Evolutionary conservation across 2,113 vertebrate genomes (phyloP), one percentile per base, ranked within the genome.

Genomic region (Polypterus senegalus): DNA sequence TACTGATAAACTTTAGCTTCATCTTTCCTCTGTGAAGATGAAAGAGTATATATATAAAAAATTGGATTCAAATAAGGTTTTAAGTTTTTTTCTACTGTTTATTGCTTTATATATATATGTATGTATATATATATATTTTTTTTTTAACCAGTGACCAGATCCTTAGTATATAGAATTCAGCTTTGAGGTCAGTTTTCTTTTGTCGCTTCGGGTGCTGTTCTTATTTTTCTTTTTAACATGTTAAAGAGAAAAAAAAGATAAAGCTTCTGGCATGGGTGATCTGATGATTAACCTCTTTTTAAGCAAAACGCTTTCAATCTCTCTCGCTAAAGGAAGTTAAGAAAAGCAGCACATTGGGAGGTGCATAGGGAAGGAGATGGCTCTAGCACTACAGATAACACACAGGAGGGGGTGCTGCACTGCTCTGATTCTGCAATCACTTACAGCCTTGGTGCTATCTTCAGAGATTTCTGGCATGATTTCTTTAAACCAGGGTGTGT

Each of bases 401-500:
- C 92, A 66, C 92, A 95, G 78, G 94, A 96, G 74, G 95, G 92
- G 83, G 75, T 83, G 69, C 81, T 86, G 76, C 90, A 85, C 77
- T 89, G 77, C 84, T 87, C 86, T 63, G 69, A 80, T 63, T 73
- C 91, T 76, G 81, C 83, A 81, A 74, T 82, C 77, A 77, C 91
- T 76, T 89, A 84, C 83, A 86, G 86, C 72, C 83, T 97, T 77
- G 89, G 87, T 67, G 56, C 90, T 79, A 83, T 98, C 89, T 91
- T 97, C 91, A 90, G 91, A 88, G 91, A 92, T 83, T 90, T 98
- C 87, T 98, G 93, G 92, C 92, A 88, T 81, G 92, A 91, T 86
- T 89, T 92, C 89, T 93, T 93, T 91, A 91, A 95, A 90, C 89
- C 92, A 83, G 92, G 95, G 95, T 98, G 92, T 91, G 94, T 98